Evolutionary conservation across 64 coral and sea anemone species (phyloP).

Genomic region (Platygyra sinensis): DNA sequence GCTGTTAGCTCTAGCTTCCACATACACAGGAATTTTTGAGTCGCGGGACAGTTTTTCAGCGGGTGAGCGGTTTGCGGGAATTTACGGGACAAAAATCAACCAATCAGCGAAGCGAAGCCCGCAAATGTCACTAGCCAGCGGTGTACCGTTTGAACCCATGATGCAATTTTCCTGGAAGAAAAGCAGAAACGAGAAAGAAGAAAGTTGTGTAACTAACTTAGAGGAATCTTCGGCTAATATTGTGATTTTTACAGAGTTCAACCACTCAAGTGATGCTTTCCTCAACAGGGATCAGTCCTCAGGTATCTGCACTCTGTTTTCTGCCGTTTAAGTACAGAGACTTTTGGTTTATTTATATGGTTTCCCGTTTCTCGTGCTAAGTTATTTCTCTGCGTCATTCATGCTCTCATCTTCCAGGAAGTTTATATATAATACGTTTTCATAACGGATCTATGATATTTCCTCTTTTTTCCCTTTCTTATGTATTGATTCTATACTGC

Average conservation of each 20-base stretch:
- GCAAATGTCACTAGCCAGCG: neutral
- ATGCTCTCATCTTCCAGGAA: neutral
- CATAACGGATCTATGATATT: neutral
- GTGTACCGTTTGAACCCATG: neutral
- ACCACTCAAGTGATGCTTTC: constrained; percentile 24
- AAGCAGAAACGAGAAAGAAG: no score
- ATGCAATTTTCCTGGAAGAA: neutral
- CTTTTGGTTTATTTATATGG: neutral
- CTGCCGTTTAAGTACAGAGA: neutral
- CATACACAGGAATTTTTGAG: no score
- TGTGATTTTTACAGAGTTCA: neutral
- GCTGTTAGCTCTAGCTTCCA: no score
- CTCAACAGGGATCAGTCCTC: constrained; percentile 39
- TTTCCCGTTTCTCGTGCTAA: neutral
- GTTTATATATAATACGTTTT: neutral
- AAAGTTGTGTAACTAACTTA: constrained; percentile 4
- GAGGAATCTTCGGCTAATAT: neutral
- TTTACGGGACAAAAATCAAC: no score
- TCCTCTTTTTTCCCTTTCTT: neutral
- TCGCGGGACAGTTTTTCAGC: no score
- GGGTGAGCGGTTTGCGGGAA: no score
- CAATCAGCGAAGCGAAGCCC: neutral
- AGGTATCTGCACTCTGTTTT: neutral
- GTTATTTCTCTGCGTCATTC: neutral
- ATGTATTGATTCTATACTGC: no score